Evolutionary conservation across 2,888 invertebrate genomes (phyloP), one percentile per base, ranked within the genome.

Genomic region (Pollenia amentaria): DNA sequence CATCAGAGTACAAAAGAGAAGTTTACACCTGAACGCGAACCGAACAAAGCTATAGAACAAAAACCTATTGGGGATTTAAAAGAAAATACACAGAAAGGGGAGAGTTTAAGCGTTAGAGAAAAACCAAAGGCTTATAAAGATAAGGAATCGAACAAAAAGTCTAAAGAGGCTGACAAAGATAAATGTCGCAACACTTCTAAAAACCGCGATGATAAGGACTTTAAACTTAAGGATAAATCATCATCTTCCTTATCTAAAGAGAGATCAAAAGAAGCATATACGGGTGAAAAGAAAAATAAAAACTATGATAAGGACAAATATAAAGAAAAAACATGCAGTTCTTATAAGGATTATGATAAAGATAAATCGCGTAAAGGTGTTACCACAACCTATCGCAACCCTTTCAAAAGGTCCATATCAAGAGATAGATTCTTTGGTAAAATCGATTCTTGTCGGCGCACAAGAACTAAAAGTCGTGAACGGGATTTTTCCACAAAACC

Each of bases 351-450:
- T 18, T 21, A 77, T 8, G 78, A 75, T 3, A 72, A 72, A 21
- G 77, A 77, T 12, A 80, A 87, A 38, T 11, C 76, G 4, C 65
- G 67, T 12, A 80, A 80, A 16, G 62, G 55, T 21, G 18, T 29
- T 40, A 48, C 16, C 0, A n/a, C 79, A 44, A 83, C 76, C 1
- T 70, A 77, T 51, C 86, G 84, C 4, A 89, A 89, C 87, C 89
- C 89, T 10, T 89, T 89, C 21, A 88, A 87, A 57, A 88, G 88
- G 64, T 88, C 89, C 14, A 46, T 87, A 57, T 89, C 89, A 18
- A 76, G 80, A 18, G 87, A 84, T 55, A 75, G 79, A 29, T 78
- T 78, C 40, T 81, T 85, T 60, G 69, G 80, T n/a, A 83, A 83
- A 83, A 70, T 75, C 64, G 80, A 87, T 57, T 29, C 53, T 0